Evolutionary conservation across 2,797 vertebrate genomes (phyloP).

Genomic region (Nannoperca obscura): DNA sequence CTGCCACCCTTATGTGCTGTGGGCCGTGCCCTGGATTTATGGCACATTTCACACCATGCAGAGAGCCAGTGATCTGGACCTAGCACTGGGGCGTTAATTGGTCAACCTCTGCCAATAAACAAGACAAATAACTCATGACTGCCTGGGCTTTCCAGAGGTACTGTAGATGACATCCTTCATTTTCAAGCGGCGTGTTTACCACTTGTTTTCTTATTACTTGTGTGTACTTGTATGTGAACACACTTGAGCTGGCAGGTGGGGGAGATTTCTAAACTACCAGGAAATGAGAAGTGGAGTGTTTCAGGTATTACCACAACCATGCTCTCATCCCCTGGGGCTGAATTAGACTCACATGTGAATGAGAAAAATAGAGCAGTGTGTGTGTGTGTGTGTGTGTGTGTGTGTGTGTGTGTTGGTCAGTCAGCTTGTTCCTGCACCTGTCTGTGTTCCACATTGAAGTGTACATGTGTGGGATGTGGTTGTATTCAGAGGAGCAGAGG

Average conservation of each 20-base stretch:
- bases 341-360: conserved; percentile 55
- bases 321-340: conserved; percentile 48
- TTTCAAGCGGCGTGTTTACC: conserved; percentile 28
- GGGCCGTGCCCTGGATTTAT: conserved; percentile 82
- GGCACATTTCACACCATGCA: conserved; percentile 81
- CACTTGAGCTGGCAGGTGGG: conserved; percentile 10
- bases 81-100: conserved; percentile 81
- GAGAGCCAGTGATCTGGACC: conserved; percentile 79
- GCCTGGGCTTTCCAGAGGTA: conserved; percentile 73
- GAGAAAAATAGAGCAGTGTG: conserved; percentile 31
- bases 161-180: conserved; percentile 55
- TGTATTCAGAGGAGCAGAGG: conserved; percentile 51
- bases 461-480: conserved; percentile 66
- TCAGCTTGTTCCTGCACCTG: conserved; percentile 63
- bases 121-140: conserved; percentile 80
- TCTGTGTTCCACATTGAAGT: conserved; percentile 55
- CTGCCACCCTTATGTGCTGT: conserved; percentile 73
- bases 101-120: conserved; percentile 78
- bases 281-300: conserved; percentile 78
- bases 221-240: conserved; percentile 22
- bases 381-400: conserved; percentile 22
- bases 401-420: conserved; percentile 54
- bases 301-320: conserved; percentile 68
- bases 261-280: conserved; percentile 61
- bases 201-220: conserved; percentile 1